Evolutionary conservation across 2,113 vertebrate species (phyloP), one percentile per base, ranked within the genome.

Genomic region (Tragelaphus strepsiceros): DNA sequence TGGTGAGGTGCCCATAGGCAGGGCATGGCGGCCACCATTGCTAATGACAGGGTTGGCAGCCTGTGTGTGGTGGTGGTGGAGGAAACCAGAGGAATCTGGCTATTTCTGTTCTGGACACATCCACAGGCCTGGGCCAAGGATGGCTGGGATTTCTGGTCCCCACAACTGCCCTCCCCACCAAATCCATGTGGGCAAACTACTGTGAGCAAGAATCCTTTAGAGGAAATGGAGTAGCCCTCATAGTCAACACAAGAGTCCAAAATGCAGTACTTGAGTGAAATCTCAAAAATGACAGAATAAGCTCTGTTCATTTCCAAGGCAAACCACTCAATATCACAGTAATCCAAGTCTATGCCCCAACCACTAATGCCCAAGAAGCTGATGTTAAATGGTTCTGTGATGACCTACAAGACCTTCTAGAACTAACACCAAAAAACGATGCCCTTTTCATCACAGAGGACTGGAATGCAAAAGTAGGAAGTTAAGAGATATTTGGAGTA

Each of bases 31-130:
- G 84, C 90, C 3, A 92, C 90, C 71, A 2, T 16, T 3, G 6
- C 67, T 96, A 98, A 98, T 98, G 94, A 98, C 95, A 97, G 97
- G 97, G 92, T 91, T 26, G 8, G 51, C 22, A 61, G 88, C 94
- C 87, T 21, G 97, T 49, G 95, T 96, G 89, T 71, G 96, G 97
- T 71, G 53, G 89, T n/a, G 3, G 91, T 2, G 19, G 78, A 93
- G 88, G 97, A 97, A 96, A 82, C 82, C 16, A 90, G 85, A 94
- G 92, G 82, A 59, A 77, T 64, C 85, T 10, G 43, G 84, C 93
- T 97, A 97, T 98, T 98, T 97, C 84, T 67, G 93, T 97, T 59
- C 28, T 5, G 80, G 97, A 89, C 82, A 59, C 88, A 80, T 82
- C 95, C 62, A 43, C 90, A 61, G 43, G 58, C 92, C 39, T 0